Conservation (phyloP, 2,888 invertebrate genomes). For the Sycophila texana region DNA sequence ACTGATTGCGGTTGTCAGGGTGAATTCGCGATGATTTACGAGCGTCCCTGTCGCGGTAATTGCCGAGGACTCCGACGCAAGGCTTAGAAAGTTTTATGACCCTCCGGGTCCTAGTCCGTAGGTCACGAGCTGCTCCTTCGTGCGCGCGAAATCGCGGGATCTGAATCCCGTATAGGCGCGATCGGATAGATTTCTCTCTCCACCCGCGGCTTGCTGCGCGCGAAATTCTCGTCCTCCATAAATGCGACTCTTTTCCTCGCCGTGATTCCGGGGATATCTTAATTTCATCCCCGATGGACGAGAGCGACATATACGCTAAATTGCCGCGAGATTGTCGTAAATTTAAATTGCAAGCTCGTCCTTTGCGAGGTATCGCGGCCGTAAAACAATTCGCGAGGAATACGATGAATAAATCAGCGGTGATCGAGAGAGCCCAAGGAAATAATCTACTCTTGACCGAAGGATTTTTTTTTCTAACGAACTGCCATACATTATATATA, state of each 20-base stretch:
- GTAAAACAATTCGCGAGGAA: too few relatives aligned
- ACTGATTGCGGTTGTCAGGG: neutral
- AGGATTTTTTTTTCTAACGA: too few relatives aligned
- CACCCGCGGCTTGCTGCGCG: neutral
- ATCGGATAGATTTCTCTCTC: slow-evolving; percentile 30
- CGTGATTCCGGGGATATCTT: too few relatives aligned
- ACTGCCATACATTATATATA: too few relatives aligned
- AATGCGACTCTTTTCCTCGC: too few relatives aligned
- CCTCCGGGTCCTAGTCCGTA: slow-evolving; percentile 8
- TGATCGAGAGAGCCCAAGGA: too few relatives aligned
- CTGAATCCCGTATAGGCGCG: neutral
- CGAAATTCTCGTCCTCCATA: too few relatives aligned
- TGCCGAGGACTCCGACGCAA: slow-evolving; percentile 16
- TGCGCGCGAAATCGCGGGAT: neutral
- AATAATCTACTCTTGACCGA: too few relatives aligned
- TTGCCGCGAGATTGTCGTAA: neutral
- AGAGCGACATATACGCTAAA: too few relatives aligned
- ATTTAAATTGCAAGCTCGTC: neutral
- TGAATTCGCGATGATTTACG: neutral
- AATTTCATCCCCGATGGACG: too few relatives aligned
- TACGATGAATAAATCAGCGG: too few relatives aligned
- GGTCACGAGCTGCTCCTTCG: slow-evolving; percentile 15
- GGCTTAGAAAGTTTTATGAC: slow-evolving; percentile 52
- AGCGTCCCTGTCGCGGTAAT: neutral
- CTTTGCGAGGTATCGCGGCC: too few relatives aligned